These are phyloP conservation scores for Nasonia giraulti DNA, from an alignment of 1,140 invertebrate species.

Conservation along the genomic window DNA sequence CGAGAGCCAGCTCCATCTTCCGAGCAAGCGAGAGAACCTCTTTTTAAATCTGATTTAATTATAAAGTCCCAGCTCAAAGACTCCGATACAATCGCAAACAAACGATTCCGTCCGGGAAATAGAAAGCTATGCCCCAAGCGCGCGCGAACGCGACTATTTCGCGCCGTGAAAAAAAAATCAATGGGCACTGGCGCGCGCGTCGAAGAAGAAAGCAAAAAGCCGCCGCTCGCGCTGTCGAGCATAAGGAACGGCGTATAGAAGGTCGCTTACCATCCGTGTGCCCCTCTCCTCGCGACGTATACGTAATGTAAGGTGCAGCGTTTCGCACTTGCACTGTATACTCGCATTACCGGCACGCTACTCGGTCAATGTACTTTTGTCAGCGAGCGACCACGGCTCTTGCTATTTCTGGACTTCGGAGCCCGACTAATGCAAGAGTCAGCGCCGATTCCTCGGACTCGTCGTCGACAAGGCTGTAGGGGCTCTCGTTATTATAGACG, in stretches of 20 bases:
- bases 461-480: not conserved
- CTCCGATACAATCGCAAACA: too few species aligned
- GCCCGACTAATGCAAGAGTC: not conserved
- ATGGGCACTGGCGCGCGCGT: not conserved
- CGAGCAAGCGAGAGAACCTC: not conserved
- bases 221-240: not conserved
- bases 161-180: not conserved
- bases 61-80: not conserved
- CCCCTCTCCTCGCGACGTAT: not conserved
- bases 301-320: not conserved
- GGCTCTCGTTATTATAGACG: not conserved
- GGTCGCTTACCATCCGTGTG: not conserved
- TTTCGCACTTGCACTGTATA: conserved; percentile 14
- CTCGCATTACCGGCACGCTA: conserved; percentile 30
- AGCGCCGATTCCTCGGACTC: not conserved
- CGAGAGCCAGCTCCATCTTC: not conserved
- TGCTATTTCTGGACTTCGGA: not conserved
- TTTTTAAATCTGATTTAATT: not conserved
- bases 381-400: not conserved
- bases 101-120: too few species aligned
- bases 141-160: too few species aligned
- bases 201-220: not conserved
- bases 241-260: not conserved
- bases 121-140: too few species aligned
- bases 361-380: conserved; percentile 47